phyloP scores from a whole-genome alignment of 2,888 invertebrate species.

The Rosalia funebris region DNA sequence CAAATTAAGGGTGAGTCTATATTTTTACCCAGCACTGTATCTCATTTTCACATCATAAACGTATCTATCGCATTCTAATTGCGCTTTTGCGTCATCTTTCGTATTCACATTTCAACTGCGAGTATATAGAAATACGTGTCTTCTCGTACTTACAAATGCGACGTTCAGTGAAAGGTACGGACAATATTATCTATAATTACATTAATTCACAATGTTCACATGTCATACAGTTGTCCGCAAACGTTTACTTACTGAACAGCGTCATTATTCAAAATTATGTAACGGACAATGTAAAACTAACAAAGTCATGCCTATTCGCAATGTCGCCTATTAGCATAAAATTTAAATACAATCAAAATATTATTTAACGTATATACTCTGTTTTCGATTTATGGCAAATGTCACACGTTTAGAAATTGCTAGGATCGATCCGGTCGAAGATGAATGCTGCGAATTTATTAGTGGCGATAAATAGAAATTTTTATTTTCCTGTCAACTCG shows the following conservation, averaged over 20 bases:
- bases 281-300: background rate
- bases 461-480: background rate
- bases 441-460: background rate
- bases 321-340: conserved; percentile 6
- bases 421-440: background rate
- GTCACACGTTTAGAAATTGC: background rate
- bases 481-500: background rate
- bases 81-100: no score
- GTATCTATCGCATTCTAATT: no score
- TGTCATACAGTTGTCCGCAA: background rate
- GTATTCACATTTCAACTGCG: no score
- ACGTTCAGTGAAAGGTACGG: no score
- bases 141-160: no score
- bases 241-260: background rate
- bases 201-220: background rate
- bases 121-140: no score
- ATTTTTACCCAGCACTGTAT: no score
- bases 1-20: no score
- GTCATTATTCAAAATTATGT: background rate
- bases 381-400: background rate
- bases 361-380: background rate
- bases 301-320: background rate
- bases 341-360: conserved; percentile 6
- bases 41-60: no score
- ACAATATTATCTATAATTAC: no score